phyloP scores from a whole-genome alignment of 2,888 invertebrate species.

The Sarcophaga variegata region DNA sequence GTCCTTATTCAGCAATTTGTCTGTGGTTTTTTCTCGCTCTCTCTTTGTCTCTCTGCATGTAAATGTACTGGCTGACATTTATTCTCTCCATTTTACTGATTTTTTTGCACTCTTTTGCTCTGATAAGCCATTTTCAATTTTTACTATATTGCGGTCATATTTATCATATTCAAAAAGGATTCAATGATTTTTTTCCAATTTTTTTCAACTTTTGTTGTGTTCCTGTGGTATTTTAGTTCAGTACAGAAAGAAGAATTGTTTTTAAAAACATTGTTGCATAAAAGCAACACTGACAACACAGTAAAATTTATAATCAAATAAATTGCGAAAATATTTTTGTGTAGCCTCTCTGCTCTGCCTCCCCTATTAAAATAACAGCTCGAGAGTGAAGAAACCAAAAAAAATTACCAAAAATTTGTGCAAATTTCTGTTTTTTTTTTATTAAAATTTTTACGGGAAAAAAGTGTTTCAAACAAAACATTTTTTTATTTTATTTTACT shows the following conservation, averaged over 20 bases:
- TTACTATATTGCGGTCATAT: slow-evolving; percentile 64
- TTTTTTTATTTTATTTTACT: neutral
- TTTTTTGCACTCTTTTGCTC: slow-evolving; percentile 13
- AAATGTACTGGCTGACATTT: neutral
- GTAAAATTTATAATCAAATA: slow-evolving; percentile 58
- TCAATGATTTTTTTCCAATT: neutral
- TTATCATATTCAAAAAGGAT: slow-evolving; percentile 61
- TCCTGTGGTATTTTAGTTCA: neutral
- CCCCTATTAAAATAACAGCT: neutral
- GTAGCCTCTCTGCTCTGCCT: neutral
- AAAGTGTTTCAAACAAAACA: too few species aligned
- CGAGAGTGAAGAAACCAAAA: neutral
- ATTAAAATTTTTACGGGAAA: neutral
- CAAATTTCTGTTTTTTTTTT: neutral
- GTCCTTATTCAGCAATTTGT: slow-evolving; percentile 58
- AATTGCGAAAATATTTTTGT: slow-evolving; percentile 38
- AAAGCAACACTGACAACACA: slow-evolving; percentile 36
- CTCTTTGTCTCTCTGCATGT: neutral
- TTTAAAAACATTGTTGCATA: slow-evolving; percentile 53
- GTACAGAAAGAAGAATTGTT: neutral
- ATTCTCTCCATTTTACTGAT: slow-evolving; percentile 5
- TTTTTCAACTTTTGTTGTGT: neutral
- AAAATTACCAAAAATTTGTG: neutral
- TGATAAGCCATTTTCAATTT: slow-evolving; percentile 17
- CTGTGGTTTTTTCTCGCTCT: slow-evolving; percentile 31